A percentile compares a stretch with the other conserved stretches of the same genome.
phyloP scores from a whole-genome alignment of 2,888 invertebrate species.

The Linyphia triangularis region DNA sequence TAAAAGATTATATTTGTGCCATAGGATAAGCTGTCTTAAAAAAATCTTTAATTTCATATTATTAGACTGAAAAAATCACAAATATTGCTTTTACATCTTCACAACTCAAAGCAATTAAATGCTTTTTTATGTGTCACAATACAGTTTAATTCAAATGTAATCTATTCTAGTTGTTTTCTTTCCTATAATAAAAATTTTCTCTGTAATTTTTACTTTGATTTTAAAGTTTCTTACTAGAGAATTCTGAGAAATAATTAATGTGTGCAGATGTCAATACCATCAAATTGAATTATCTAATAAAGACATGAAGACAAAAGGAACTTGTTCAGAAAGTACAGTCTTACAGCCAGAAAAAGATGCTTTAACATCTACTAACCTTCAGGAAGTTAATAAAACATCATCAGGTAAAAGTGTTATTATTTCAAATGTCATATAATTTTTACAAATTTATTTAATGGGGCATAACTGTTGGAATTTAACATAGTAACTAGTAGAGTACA shows the following conservation, averaged over 20 bases:
- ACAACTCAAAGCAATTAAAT: too few relatives aligned
- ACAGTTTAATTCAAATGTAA: background rate
- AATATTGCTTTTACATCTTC: too few relatives aligned
- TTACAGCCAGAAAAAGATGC: background rate
- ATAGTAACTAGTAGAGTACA: too few relatives aligned
- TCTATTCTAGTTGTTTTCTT: background rate
- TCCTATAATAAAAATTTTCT: background rate
- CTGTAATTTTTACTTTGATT: background rate
- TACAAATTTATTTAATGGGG: too few relatives aligned
- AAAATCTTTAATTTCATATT: too few relatives aligned
- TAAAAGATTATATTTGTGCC: too few relatives aligned
- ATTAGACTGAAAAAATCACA: too few relatives aligned
- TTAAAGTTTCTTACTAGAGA: slow-evolving; percentile 14
- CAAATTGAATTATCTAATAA: slow-evolving; percentile 15
- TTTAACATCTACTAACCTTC: background rate
- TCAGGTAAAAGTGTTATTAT: too few relatives aligned
- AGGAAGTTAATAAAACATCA: background rate
- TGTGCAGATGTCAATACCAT: slow-evolving; percentile 29
- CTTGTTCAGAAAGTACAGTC: background rate
- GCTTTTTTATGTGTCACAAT: too few relatives aligned
- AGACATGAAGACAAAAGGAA: background rate
- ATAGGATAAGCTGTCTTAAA: too few relatives aligned
- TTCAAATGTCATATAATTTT: too few relatives aligned
- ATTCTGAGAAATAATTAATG: slow-evolving; percentile 14
- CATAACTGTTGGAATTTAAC: too few relatives aligned